Base-by-base conservation (phyloP, 2,113 vertebrate genomes). In the Dunckerocampus dactyliophorus region DNA sequence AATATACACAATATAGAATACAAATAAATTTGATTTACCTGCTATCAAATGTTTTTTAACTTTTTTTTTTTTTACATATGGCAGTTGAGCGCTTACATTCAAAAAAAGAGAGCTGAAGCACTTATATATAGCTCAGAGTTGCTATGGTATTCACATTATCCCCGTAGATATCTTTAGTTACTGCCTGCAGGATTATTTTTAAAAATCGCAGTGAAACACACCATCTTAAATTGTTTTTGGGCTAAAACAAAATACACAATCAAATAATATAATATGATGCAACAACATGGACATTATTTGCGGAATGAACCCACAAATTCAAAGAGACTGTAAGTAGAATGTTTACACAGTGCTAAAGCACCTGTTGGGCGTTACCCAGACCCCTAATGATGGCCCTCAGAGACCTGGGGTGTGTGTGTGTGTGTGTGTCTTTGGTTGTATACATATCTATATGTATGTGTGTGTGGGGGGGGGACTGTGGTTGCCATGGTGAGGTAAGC, bases 161-260 rank as follows among this genome's bases (percentile, higher is more conserved):
- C 61, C 65, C 61, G 50, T 45, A 63, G 42, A 43, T 53, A 61
- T 28, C 24, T 28, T 28, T 5, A 28, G 24, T 73, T 62, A 75
- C 37, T 58, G 59, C n/a, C 54, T 65, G 46, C 69, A 70, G 34
- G 54, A 31, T 63, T 85, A 80, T 84, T 82, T 82, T 73, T 80
- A 77, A 63, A 77, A 56, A 12, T 82, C 72, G 74, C 0, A 59
- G 51, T 59, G 52, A 63, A 55, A 61, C 14, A 64, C 17, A 46
- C 5, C 59, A 49, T 43, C 11, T 48, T 16, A 51, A 17, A 31
- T 34, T 34, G 31, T 34, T 34, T 34, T 34, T 34, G 3, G 7
- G 7, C 3, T 3, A 34, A 34, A 34, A 34, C 3, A 34, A 37
- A 8, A 7, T 10, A 37, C 34, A 37, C 8, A 22, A 28, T 1